Evolutionary conservation across 1,140 invertebrate species (phyloP), one percentile per base, ranked within the genome.

Genomic region (Pomacea maculata): DNA sequence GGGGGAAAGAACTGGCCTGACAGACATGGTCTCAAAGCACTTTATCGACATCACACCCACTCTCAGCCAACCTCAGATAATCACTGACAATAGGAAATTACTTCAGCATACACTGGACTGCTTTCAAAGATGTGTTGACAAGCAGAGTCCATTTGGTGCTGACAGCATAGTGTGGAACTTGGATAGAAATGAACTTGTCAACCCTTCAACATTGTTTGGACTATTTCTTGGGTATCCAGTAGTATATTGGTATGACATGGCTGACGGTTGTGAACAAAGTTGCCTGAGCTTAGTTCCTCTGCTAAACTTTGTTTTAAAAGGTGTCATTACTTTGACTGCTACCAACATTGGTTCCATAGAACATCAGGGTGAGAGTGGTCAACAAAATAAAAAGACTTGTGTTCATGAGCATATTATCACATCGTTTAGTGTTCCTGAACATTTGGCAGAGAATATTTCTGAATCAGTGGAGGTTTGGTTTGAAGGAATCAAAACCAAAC

Each of bases 171-270:
- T 65, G 25, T 11, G 34, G 7, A 19, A 5, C n/a, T 21, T 19
- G 12, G 67, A 7, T 6, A n/a, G 57, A 19, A 54, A 54, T 12
- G 21, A 29, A 21, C 64, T 9, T 25, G 45, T 52, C 17, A 78
- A 78, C 54, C 65, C 77, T 21, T 78, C 77, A 25, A 78, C 77
- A 29, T 57, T 78, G 52, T 78, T 78, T 70, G 77, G 77, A 2
- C 15, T 78, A 34, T 78, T 78, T 25, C 77, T 78, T 10, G 77
- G 67, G 45, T 78, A 78, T 29, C 77, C 77, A 25, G 77, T 71
- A 67, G 77, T 78, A n/a, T 78, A 78, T 57, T 78, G 34, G 19
- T 78, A 78, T 45, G 77, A 78, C 54, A 71, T 78, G 77, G 14
- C 14, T 12, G 9, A 70, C 4, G 52, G 54, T 11, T n/a, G 65